Conservation (phyloP, 2,797 vertebrate genomes). For the Gila robusta region DNA sequence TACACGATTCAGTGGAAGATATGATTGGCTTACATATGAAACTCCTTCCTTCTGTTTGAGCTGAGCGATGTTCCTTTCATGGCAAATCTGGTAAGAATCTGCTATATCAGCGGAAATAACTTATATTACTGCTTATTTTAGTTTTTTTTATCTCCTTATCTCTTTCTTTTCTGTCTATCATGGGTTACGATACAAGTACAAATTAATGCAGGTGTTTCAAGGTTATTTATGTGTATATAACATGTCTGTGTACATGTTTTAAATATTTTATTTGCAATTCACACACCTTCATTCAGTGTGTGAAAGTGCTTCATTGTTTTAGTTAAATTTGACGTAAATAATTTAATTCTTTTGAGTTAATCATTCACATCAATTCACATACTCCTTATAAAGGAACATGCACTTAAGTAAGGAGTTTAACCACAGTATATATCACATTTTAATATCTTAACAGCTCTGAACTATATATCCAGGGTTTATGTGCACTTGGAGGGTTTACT, state of each 20-base stretch:
- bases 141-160: constrained; percentile 29
- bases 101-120: constrained; percentile 49
- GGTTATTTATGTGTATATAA: background rate
- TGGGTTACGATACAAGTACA: constrained; percentile 8
- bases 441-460: background rate
- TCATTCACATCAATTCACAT: background rate
- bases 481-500: background rate
- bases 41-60: background rate
- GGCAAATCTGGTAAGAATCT: constrained; percentile 53
- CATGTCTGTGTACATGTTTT: background rate
- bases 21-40: constrained; percentile 22
- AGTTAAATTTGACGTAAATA: background rate
- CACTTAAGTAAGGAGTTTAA: background rate
- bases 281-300: background rate
- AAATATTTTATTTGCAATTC: background rate
- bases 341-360: background rate
- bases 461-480: background rate
- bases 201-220: constrained; percentile 36
- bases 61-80: constrained; percentile 11
- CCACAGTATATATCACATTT: background rate
- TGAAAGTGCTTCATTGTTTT: background rate
- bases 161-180: constrained; percentile 33
- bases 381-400: background rate
- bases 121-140: constrained; percentile 53
- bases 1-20: constrained; percentile 1